Percentiles rank a stretch among this genome's conserved stretches.
These are phyloP conservation scores for Porphyrio hochstetteri DNA, from an alignment of 2,113 vertebrate species.

Conservation along the genomic window DNA sequence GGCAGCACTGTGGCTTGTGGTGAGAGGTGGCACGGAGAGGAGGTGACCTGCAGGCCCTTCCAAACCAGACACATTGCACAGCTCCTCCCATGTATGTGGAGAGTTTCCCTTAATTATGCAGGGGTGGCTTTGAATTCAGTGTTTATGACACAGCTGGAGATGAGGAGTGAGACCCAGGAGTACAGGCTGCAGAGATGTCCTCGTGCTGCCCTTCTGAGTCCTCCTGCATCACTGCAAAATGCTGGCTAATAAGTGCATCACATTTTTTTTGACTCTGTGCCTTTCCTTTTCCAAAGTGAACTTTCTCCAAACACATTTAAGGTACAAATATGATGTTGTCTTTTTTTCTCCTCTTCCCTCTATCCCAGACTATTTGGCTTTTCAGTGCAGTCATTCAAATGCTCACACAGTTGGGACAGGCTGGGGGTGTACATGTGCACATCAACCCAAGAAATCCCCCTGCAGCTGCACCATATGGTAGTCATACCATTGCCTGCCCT, in stretches of 20 bases:
- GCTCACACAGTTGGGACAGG: not conserved
- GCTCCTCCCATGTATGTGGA: not conserved
- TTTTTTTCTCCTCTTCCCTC: not conserved
- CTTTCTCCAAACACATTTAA: not conserved
- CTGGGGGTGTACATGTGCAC: accelerated
- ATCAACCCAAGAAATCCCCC: not conserved
- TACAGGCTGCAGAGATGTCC: not conserved
- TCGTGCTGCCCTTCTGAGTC: not conserved
- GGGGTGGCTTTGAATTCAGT: not conserved
- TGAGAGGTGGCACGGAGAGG: not conserved
- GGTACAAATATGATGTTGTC: not conserved
- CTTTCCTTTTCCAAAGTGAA: not conserved
- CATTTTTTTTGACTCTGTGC: not conserved
- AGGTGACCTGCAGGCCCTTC: not conserved
- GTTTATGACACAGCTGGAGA: not conserved
- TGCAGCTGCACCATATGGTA: not conserved
- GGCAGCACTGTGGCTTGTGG: not conserved
- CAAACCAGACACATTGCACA: not conserved
- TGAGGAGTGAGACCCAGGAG: not conserved
- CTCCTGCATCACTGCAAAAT: not conserved
- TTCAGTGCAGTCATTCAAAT: not conserved
- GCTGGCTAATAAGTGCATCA: not conserved
- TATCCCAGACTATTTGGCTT: not conserved
- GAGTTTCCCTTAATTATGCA: not conserved
- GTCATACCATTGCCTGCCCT: not conserved